Conservation (phyloP, 2,888 invertebrate genomes). For the Aspidiotus rigidus region DNA sequence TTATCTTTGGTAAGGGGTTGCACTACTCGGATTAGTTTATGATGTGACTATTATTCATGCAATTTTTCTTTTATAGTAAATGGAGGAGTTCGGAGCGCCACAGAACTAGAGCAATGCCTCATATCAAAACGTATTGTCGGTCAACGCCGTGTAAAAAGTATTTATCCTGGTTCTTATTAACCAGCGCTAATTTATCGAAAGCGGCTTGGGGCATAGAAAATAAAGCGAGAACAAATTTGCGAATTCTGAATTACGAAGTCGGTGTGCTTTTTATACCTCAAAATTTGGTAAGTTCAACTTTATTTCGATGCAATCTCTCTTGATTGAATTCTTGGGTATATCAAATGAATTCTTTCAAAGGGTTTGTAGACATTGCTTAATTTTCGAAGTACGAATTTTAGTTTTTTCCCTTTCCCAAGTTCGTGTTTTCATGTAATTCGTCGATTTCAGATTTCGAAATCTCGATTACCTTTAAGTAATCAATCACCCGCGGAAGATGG, state of each 20-base stretch:
- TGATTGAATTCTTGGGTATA: not conserved
- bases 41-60: not conserved
- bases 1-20: conserved; percentile 59
- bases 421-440: too few relatives aligned
- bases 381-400: too few relatives aligned
- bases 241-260: conserved; percentile 78
- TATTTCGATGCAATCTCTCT: conserved; percentile 12
- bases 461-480: conserved; percentile 50
- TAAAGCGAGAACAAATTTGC: conserved; percentile 50
- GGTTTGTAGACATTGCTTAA: not conserved
- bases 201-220: conserved; percentile 85
- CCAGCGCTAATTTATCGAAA: conserved; percentile 92
- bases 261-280: conserved; percentile 81
- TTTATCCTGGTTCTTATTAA: conserved; percentile 75
- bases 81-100: conserved; percentile 67
- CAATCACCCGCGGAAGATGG: conserved; percentile 36
- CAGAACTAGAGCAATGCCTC: conserved; percentile 82
- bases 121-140: conserved; percentile 84
- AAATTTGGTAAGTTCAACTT: conserved; percentile 57
- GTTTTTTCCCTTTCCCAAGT: too few relatives aligned
- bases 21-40: not conserved
- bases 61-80: conserved; percentile 50
- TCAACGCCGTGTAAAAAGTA: conserved; percentile 56
- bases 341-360: not conserved
- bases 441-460: conserved; percentile 50